Evolutionary conservation across 2,888 invertebrate genomes (phyloP).

Genomic region (Cataglyphis albicans): DNA sequence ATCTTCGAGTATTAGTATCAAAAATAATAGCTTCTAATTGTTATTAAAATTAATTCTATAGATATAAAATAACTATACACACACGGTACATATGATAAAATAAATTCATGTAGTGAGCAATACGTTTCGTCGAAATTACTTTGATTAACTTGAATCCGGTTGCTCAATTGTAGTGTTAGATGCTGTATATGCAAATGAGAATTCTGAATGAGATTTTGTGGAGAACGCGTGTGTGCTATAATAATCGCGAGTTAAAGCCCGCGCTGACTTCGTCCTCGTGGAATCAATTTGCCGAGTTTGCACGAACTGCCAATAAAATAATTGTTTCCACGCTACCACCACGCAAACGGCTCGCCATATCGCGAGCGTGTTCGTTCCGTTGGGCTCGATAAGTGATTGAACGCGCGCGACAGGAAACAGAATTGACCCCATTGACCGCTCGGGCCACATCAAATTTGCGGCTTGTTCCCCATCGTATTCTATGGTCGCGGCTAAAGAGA

Average conservation of each 20-base stretch:
- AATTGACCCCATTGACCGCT: slow-evolving; percentile 69
- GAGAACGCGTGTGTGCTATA: slow-evolving; percentile 2
- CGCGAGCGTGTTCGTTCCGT: slow-evolving; percentile 48
- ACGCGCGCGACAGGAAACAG: slow-evolving; percentile 68
- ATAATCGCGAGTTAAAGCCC: slow-evolving; percentile 20
- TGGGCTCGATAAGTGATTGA: slow-evolving; percentile 66
- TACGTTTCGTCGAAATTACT: not conserved
- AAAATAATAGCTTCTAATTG: not conserved
- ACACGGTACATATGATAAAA: not conserved
- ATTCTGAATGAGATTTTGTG: slow-evolving; percentile 10
- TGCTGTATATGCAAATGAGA: slow-evolving; percentile 15
- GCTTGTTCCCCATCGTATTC: slow-evolving; percentile 29
- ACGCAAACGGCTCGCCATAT: slow-evolving; percentile 16
- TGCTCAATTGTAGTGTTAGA: slow-evolving; percentile 5
- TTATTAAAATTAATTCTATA: not conserved
- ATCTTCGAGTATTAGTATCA: not conserved
- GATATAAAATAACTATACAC: not conserved
- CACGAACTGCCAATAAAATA: slow-evolving; percentile 46
- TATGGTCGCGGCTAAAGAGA: not conserved
- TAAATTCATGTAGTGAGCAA: not conserved
- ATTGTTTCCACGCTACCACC: slow-evolving; percentile 24
- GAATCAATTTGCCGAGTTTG: slow-evolving; percentile 38
- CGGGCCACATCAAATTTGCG: slow-evolving; percentile 45
- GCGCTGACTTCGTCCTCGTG: slow-evolving; percentile 24
- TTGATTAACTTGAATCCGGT: not conserved